These are phyloP conservation scores for Cephalotes varians DNA, from an alignment of 2,888 invertebrate species.

Conservation along the genomic window DNA sequence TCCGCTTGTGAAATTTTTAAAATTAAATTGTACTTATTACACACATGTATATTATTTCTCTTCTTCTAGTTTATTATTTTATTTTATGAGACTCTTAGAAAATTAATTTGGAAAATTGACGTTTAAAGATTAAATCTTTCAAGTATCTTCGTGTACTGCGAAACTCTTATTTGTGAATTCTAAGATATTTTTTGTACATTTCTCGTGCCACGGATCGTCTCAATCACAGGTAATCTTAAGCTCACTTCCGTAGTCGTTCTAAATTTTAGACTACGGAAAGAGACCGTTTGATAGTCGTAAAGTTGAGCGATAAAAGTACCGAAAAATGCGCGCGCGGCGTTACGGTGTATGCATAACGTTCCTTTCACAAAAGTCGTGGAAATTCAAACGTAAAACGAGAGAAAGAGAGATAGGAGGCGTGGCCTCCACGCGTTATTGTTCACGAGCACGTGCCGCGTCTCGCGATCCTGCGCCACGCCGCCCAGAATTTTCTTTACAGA, in stretches of 20 bases:
- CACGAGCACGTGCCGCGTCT: slow-evolving; percentile 57
- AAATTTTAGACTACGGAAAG: neutral
- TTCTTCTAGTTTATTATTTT: neutral
- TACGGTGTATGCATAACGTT: neutral
- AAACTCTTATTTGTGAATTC: neutral
- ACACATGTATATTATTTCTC: no score
- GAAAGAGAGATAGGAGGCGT: slow-evolving; percentile 3
- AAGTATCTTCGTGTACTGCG: neutral
- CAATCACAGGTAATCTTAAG: neutral
- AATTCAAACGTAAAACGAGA: slow-evolving; percentile 6
- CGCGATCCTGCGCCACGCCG: neutral
- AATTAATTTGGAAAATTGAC: neutral
- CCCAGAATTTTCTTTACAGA: slow-evolving; percentile 53
- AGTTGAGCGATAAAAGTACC: neutral
- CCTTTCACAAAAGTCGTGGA: neutral
- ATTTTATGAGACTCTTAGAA: neutral
- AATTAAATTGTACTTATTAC: neutral
- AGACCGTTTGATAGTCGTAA: slow-evolving; percentile 3
- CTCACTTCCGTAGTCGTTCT: neutral
- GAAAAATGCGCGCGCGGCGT: neutral
- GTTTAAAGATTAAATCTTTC: neutral
- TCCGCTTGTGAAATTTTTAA: no score
- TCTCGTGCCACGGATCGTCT: neutral
- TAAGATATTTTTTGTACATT: neutral
- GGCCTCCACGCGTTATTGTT: slow-evolving; percentile 25